These are phyloP conservation scores for Urocolius indicus DNA, from an alignment of 2,113 vertebrate genomes.

Conservation along the genomic window DNA sequence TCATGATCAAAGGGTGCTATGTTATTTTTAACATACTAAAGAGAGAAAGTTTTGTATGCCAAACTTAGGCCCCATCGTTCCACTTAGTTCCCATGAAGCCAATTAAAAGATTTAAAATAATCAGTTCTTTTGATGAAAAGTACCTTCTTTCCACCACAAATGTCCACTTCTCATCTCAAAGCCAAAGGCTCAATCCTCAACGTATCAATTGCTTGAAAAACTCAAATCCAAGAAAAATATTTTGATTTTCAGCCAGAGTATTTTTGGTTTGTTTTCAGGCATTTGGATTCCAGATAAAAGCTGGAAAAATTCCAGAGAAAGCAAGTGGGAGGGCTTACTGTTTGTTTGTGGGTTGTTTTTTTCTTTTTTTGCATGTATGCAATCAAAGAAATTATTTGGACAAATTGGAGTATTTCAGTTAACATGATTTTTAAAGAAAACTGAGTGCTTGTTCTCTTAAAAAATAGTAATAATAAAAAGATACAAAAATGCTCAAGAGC, in stretches of 20 bases:
- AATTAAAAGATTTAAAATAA: not conserved
- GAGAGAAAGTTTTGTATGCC: not conserved
- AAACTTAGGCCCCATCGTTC: not conserved
- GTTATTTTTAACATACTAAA: not conserved
- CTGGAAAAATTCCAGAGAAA: not conserved
- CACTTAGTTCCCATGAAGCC: not conserved
- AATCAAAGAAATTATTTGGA: not conserved
- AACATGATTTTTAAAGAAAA: not conserved
- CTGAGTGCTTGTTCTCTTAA: not conserved
- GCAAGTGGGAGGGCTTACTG: not conserved
- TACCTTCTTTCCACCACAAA: not conserved
- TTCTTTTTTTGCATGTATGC: not conserved
- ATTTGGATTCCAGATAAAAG: conserved; percentile 39
- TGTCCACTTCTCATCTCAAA: not conserved
- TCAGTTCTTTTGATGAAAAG: not conserved
- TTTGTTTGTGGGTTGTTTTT: no score
- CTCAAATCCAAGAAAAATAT: conserved; percentile 27
- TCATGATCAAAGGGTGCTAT: fast-evolving
- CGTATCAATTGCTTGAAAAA: not conserved
- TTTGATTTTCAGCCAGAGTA: conserved; percentile 28
- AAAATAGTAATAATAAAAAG: not conserved
- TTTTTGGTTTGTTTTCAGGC: conserved; percentile 42
- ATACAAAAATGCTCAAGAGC: not conserved
- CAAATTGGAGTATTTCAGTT: not conserved
- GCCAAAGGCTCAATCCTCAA: not conserved